A percentile compares a stretch with the other conserved stretches of the same genome.
Evolutionary conservation across 2,113 vertebrate genomes (phyloP).

Genomic region (Philantomba maxwellii): DNA sequence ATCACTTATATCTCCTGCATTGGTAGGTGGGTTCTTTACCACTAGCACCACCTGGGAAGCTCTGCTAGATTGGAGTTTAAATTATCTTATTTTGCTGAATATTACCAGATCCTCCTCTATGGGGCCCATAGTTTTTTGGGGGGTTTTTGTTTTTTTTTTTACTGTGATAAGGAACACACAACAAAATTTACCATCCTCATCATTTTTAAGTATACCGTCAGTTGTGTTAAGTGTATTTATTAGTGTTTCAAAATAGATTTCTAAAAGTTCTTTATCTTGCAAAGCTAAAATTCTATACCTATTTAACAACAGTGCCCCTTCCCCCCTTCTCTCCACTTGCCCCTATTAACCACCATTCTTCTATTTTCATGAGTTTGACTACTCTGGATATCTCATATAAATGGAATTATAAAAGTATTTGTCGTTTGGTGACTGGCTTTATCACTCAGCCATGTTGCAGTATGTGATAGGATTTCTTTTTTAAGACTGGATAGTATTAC

Average conservation of each 20-base stretch:
- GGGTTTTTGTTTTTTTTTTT: neutral
- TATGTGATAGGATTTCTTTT: neutral
- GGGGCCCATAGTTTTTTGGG: neutral
- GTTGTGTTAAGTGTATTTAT: neutral
- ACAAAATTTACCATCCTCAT: neutral
- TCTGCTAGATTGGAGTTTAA: neutral
- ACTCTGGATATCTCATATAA: neutral
- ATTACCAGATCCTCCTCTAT: neutral
- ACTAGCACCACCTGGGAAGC: neutral
- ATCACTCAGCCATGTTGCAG: neutral
- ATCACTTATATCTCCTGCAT: neutral
- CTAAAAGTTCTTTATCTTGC: neutral
- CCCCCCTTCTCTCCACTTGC: no score
- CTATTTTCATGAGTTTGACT: neutral
- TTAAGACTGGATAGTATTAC: neutral
- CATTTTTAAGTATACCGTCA: neutral
- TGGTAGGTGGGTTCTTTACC: neutral
- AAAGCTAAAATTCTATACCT: neutral
- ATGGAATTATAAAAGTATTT: neutral
- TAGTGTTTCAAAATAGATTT: neutral
- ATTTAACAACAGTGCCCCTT: neutral
- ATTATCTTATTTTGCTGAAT: neutral
- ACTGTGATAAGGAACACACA: neutral
- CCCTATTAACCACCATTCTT: neutral
- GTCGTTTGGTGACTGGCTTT: neutral